Evolutionary conservation across 53 echinoderm and acorn worm genomes (phyloP), one percentile per base, ranked within the genome.

Genomic region (Echinometra lucunter): DNA sequence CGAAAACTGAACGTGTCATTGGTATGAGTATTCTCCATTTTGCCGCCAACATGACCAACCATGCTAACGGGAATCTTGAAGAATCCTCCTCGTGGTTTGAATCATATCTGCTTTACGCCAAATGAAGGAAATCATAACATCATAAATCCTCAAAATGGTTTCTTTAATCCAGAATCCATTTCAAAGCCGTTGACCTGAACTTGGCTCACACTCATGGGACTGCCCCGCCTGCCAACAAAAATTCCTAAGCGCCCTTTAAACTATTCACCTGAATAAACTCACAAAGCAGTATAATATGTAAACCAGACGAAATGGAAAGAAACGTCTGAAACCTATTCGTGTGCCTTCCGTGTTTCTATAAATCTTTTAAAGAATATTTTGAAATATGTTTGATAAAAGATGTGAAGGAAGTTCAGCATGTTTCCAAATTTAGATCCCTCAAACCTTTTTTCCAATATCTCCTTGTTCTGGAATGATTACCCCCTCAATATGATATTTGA

Each of bases 51-150:
- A n/a, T n/a, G n/a, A n/a, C n/a, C n/a, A n/a, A n/a, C 69, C 17
- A 42, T n/a, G n/a, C 38, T 19, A 42, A 78, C 38, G 5, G 18
- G 0, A 38, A 78, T 78, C 78, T 42, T 40, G 9, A 38, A 17
- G 42, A 78, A 78, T 42, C 5, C 42, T 42, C 2, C 42, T 69
- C 19, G 10, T 69, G 69, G 69, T 69, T 38, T 78, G 13, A 30
- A 32, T 88, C 88, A 88, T 56, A 12, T n/a, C n/a, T 66, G 34
- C 37, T 90, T 90, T 63, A 90, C 38, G 90, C 37, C 63, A 90
- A 90, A 63, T 60, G 90, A 58, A 90, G 90, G 58, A 90, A 90
- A 90, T 90, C 90, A 40, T 57, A 66, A 90, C 90, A 90, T 58
- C 23, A 58, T 40, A 40, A 63, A 90, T 57, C 90, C 90, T 13